Evolutionary conservation across 1,140 invertebrate species (phyloP), one percentile per base, ranked within the genome.

Genomic region (Panulirus ornatus): DNA sequence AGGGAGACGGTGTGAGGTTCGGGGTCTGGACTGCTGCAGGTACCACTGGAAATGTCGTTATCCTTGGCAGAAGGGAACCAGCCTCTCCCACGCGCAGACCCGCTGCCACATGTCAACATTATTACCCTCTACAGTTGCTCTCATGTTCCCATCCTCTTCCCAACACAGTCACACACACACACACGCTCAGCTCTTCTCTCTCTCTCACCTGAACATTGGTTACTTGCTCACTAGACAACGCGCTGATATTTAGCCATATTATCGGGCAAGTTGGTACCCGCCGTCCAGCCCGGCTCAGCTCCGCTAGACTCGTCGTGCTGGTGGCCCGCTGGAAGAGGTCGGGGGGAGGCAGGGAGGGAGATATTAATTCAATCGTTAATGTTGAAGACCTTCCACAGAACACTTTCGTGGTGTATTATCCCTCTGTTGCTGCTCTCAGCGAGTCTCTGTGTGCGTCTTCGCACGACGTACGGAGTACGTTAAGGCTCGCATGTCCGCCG

Each of bases 11-110:
- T 2, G 73, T 16, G 8, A 9, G 0, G 27, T 8, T 8, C 27
- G 38, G 27, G 3, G 5, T 9, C 14, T n/a, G 6, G 51, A 14
- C 0, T 27, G 73, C 5, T 22, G 73, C 34, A n/a, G 30, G 70
- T 19, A 8, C 9, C 30, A 27, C 16, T 8, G 76, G 22, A n/a
- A 1, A 85, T 73, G 42, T 75, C 75, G 83, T 22, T 85, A 70
- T 85, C 83, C 83, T 85, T 85, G 83, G 42, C 9, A 22, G n/a
- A n/a, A 2, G 0, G n/a, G 82, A 42, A 84, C 63, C 22, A n/a
- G 51, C 82, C 36, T 42, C 38, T 75, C 83, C 83, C 66, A 73
- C 66, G 42, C 83, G 66, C 58, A 16, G 22, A 66, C 30, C 40
- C 8, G 51, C 40, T 75, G 83, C 75, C 83, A 34, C 42, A 51